Percentiles rank a stretch among this genome's conserved stretches.
Conservation (phyloP, 1,140 invertebrate species). For the Ceratina australensis region DNA sequence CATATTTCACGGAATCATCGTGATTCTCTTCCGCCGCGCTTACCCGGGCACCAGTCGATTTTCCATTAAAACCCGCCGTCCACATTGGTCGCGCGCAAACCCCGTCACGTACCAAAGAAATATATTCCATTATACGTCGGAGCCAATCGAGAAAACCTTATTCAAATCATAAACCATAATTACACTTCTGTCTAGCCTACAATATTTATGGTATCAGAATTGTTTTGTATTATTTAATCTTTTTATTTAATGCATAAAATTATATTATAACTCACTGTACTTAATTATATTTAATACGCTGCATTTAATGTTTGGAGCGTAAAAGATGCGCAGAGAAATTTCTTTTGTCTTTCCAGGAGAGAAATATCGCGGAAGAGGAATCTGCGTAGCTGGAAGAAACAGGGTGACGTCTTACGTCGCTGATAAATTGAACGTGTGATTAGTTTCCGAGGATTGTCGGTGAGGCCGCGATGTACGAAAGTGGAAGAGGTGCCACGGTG, state of each 20-base stretch:
- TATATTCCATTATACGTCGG: conserved; percentile 22
- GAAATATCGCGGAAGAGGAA: background rate
- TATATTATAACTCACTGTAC: background rate
- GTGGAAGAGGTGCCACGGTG: conserved; percentile 49
- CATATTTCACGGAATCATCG: conserved; percentile 67
- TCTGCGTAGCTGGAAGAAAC: conserved; percentile 33
- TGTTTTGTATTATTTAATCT: background rate
- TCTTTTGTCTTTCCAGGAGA: background rate
- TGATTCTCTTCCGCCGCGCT: conserved; percentile 50
- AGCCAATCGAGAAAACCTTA: conserved; percentile 14
- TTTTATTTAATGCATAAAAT: background rate
- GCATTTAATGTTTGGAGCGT: background rate
- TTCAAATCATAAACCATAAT: conserved; percentile 5
- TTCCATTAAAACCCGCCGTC: conserved; percentile 60
- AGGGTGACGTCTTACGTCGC: conserved; percentile 49
- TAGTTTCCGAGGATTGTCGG: conserved; percentile 71
- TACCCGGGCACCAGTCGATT: conserved; percentile 41
- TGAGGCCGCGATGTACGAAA: conserved; percentile 64
- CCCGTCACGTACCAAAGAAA: conserved; percentile 21
- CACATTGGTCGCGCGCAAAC: conserved; percentile 40
- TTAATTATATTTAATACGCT: too few species aligned
- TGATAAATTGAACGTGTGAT: conserved; percentile 77
- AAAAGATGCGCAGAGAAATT: background rate
- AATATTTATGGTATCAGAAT: too few species aligned
- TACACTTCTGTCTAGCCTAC: too few species aligned